A percentile compares a stretch with the other conserved stretches of the same genome.
Conservation (phyloP, 2,888 invertebrate species). For the Creontiades dilutus region DNA sequence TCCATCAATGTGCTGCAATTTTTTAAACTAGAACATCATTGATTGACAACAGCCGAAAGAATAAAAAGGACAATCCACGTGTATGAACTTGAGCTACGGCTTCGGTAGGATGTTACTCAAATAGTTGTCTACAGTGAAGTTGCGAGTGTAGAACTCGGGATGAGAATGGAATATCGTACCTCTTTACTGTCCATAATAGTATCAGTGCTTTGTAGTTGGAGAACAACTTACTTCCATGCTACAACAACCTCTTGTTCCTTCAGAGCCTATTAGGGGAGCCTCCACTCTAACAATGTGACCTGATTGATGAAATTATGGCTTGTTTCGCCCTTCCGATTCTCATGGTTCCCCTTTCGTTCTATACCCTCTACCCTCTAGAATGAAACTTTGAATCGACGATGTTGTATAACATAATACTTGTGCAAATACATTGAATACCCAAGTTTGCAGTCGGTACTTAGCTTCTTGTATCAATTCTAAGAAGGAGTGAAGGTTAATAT, state of each 20-base stretch:
- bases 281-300: slow-evolving; percentile 41
- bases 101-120: background rate
- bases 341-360: slow-evolving; percentile 32
- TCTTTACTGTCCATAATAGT: slow-evolving; percentile 35
- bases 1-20: too few species aligned
- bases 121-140: background rate
- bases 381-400: background rate
- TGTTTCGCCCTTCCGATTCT: slow-evolving; percentile 15
- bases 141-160: background rate
- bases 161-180: slow-evolving; percentile 1
- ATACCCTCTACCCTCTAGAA: background rate
- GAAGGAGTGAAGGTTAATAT: too few species aligned
- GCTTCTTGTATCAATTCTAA: too few species aligned
- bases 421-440: too few species aligned
- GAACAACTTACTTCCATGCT: slow-evolving; percentile 28
- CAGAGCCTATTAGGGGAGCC: slow-evolving; percentile 32
- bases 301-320: slow-evolving; percentile 44
- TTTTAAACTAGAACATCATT: too few species aligned
- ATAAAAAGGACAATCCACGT: background rate
- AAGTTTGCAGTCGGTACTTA: too few species aligned
- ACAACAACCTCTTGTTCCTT: slow-evolving; percentile 15
- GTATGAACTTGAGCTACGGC: background rate
- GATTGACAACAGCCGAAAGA: too few species aligned
- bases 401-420: too few species aligned
- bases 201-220: slow-evolving; percentile 34